Base-by-base conservation (phyloP, 2,888 invertebrate species). In the Hybos culiciformis region DNA sequence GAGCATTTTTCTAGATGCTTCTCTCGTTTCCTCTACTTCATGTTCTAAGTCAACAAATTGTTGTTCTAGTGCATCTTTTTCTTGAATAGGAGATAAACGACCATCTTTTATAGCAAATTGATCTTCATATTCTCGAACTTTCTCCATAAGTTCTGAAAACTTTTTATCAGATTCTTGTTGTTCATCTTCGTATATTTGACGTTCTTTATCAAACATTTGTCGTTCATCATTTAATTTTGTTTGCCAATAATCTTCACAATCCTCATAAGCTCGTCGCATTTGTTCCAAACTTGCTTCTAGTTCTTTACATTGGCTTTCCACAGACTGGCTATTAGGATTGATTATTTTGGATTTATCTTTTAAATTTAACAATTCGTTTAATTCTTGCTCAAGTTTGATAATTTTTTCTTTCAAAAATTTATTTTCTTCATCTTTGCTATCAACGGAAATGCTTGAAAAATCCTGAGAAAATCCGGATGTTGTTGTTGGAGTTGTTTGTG, bases 231-330 rank as follows among this genome's bases (percentile, higher is more conserved):
- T 78, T 44, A 88, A 67, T 63, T 87, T 87, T 24, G 69, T 69
- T 39, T 77, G 73, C 88, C 88, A 90, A 66, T 88, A 88, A 60
- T 87, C 87, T 61, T 90, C 90, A 61, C 85, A 83, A 47, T 78
- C 78, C 54, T 87, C 87, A 59, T 84, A 86, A 58, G 87, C 88
- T 36, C 70, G 71, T 53, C 76, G 75, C 66, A 88, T 68, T 56
- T 81, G 71, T 58, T 85, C 84, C 43, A 87, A 65, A 54, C 82
- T 82, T 39, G 67, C 66, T 62, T 87, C 85, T 39, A 87, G 66
- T 47, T 84, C 82, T 44, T 71, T 72, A 58, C 73, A 75, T 48
- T 74, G 72, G 34, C 66, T 66, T 41, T 61, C 58, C 61, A 69
- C 41, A 62, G 68, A 37, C 64, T 69, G 39, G 66, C 58, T 37